phyloP scores from a whole-genome alignment of 2,113 vertebrate species.

The Calidris pugnax region DNA sequence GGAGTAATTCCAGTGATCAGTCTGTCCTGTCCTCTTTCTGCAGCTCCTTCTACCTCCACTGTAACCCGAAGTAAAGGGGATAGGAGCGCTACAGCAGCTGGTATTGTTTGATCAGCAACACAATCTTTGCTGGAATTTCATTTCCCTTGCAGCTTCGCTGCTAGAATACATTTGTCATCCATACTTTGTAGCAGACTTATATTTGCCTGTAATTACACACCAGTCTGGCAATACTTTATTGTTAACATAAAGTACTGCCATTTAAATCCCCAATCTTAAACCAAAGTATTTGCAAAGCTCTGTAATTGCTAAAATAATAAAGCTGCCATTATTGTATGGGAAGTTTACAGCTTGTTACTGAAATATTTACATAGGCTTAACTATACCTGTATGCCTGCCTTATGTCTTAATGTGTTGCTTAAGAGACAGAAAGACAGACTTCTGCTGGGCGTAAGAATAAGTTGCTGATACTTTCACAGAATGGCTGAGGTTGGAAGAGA shows the following conservation, averaged over 20 bases:
- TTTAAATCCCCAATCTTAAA: constrained; percentile 22
- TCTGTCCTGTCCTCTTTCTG: not conserved
- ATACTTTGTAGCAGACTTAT: constrained; percentile 34
- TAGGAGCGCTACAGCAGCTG: not conserved
- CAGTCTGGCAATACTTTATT: constrained; percentile 48
- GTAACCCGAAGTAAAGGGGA: not conserved
- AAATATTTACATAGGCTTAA: not conserved
- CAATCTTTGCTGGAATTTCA: constrained; percentile 41
- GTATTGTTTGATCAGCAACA: constrained; percentile 43
- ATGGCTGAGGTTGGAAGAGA: not conserved
- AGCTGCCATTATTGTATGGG: not conserved
- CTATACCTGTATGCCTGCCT: not conserved
- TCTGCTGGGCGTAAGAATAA: not conserved
- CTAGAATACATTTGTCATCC: constrained; percentile 50
- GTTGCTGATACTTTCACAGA: not conserved
- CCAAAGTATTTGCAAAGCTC: constrained; percentile 34
- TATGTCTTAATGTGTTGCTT: not conserved
- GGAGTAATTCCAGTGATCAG: not conserved
- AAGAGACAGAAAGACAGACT: not conserved
- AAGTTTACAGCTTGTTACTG: constrained; percentile 22
- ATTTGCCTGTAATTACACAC: constrained; percentile 58
- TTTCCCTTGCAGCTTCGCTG: constrained; percentile 39
- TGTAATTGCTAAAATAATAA: constrained; percentile 49
- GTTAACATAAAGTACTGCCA: constrained; percentile 43
- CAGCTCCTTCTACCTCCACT: not conserved